Percentiles rank a stretch among this genome's conserved stretches.
phyloP scores from a whole-genome alignment of 1,140 invertebrate genomes.

The Mesaphorura yosii region DNA sequence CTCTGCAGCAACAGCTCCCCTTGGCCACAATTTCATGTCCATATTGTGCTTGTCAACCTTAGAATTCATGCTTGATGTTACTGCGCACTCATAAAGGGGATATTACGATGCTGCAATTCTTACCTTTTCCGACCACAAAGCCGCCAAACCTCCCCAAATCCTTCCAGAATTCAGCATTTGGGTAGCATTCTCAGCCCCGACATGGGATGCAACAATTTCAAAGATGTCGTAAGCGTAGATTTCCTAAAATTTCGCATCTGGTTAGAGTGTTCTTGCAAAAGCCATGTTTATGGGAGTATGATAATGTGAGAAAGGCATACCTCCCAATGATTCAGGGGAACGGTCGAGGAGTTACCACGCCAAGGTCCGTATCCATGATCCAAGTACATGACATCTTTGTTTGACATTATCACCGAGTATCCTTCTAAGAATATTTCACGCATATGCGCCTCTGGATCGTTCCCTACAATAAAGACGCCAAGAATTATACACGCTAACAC shows the following conservation, averaged over 20 bases:
- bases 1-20: constrained; percentile 33
- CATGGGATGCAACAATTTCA: constrained; percentile 23
- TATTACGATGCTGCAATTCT: neutral
- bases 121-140: constrained; percentile 37
- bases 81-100: neutral
- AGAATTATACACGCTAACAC: neutral
- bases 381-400: constrained; percentile 33
- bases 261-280: neutral
- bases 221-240: constrained; percentile 28
- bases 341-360: neutral
- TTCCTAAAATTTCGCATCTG: constrained; percentile 14
- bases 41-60: constrained; percentile 29
- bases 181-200: constrained; percentile 17
- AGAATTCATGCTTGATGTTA: neutral
- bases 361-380: constrained; percentile 31
- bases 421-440: constrained; percentile 43
- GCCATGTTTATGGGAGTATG: no score
- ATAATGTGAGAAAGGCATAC: no score
- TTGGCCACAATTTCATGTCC: constrained; percentile 34
- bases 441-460: constrained; percentile 39
- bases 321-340: neutral
- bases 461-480: constrained; percentile 8
- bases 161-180: constrained; percentile 15
- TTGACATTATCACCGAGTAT: constrained; percentile 34
- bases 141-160: constrained; percentile 22